Evolutionary conservation across 2,113 vertebrate genomes (phyloP).

Genomic region (Paramisgurnus dabryanus): DNA sequence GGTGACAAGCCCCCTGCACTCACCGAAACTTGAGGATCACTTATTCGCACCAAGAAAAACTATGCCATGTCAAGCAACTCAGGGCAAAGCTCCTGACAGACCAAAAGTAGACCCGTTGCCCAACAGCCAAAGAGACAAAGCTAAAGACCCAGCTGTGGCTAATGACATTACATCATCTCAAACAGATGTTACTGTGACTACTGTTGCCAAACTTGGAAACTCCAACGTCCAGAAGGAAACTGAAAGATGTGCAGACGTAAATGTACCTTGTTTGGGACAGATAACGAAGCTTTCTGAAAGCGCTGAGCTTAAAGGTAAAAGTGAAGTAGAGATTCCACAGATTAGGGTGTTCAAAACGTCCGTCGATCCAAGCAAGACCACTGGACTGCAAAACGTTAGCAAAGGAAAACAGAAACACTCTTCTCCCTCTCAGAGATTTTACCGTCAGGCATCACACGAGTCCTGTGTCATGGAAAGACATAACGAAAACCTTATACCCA

Average conservation of each 20-base stretch:
- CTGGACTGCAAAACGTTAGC: slow-evolving; percentile 58
- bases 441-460: slow-evolving; percentile 72
- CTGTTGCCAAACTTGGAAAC: slow-evolving; percentile 8
- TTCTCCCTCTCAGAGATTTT: slow-evolving; percentile 64
- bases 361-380: slow-evolving; percentile 40
- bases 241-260: slow-evolving; percentile 16
- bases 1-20: slow-evolving; percentile 96
- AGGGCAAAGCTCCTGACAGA: slow-evolving; percentile 48
- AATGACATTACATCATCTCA: slow-evolving; percentile 37
- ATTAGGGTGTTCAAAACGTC: slow-evolving; percentile 34
- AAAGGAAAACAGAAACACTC: slow-evolving; percentile 64
- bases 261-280: slow-evolving; percentile 26
- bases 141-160: slow-evolving; percentile 6
- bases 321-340: slow-evolving; percentile 54
- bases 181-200: slow-evolving; percentile 1
- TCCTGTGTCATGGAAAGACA: slow-evolving; percentile 57
- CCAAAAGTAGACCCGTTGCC: slow-evolving; percentile 14
- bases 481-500: slow-evolving; percentile 61
- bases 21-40: slow-evolving; percentile 83
- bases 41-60: slow-evolving; percentile 66
- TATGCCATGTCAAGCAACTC: slow-evolving; percentile 42
- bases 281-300: slow-evolving; percentile 48
- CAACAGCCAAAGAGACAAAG: background rate
- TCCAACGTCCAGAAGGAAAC: background rate
- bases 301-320: slow-evolving; percentile 55